A percentile compares a stretch with the other conserved stretches of the same genome.
Evolutionary conservation across 2,888 invertebrate genomes (phyloP).

Genomic region (Athalia rosae): DNA sequence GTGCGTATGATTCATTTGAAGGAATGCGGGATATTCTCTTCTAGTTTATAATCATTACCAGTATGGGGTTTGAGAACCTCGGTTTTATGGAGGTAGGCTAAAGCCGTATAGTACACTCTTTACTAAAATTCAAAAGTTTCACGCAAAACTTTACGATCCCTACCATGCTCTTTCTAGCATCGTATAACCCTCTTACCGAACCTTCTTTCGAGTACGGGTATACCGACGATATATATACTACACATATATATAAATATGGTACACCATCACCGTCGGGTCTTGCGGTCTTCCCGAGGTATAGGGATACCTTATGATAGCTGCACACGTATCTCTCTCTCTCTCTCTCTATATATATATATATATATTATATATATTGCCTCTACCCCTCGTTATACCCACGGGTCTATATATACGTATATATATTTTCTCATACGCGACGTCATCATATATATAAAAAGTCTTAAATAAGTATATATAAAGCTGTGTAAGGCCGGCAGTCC

Average conservation of each 20-base stretch:
- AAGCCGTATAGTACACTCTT: slow-evolving; percentile 49
- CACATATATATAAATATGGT: too few relatives aligned
- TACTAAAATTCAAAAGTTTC: slow-evolving; percentile 69
- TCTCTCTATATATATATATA: too few relatives aligned
- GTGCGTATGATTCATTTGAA: background rate
- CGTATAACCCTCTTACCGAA: background rate
- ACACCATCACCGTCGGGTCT: too few relatives aligned
- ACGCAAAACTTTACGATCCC: slow-evolving; percentile 68
- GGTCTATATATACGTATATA: background rate
- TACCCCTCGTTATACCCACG: too few relatives aligned
- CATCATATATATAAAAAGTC: background rate
- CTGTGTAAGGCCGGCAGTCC: background rate
- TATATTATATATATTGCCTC: too few relatives aligned
- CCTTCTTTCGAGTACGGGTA: background rate
- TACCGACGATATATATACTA: too few relatives aligned
- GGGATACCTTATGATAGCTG: too few relatives aligned
- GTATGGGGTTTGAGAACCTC: slow-evolving; percentile 55
- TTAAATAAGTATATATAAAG: background rate
- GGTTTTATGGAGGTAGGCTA: slow-evolving; percentile 63
- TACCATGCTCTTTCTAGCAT: slow-evolving; percentile 63
- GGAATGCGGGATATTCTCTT: background rate
- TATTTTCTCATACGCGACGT: slow-evolving; percentile 1
- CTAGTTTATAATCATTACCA: background rate
- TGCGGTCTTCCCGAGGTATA: too few relatives aligned
- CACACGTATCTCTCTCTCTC: too few relatives aligned